phyloP scores from a whole-genome alignment of 2,113 vertebrate genomes.

The Ptilonorhynchus violaceus region DNA sequence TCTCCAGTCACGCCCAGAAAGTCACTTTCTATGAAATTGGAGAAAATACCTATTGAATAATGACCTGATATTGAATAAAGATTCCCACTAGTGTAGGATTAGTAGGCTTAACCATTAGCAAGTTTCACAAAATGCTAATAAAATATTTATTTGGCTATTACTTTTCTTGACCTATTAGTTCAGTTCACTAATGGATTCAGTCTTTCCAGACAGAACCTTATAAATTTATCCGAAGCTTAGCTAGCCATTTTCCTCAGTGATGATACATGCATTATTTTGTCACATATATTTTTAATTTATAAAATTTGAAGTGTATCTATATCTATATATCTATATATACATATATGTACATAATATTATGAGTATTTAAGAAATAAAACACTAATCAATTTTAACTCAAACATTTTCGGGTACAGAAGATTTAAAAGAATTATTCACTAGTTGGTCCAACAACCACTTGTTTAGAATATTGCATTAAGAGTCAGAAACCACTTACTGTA shows the following conservation, averaged over 20 bases:
- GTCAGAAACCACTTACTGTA: background rate
- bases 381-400: background rate
- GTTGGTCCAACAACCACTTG: background rate
- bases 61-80: background rate
- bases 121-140: slow-evolving; percentile 85
- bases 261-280: background rate
- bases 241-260: background rate
- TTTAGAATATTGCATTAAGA: background rate
- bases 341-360: background rate
- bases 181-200: slow-evolving; percentile 85
- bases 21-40: background rate
- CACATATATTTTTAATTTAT: background rate
- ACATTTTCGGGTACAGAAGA: background rate
- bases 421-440: background rate
- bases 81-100: slow-evolving; percentile 12
- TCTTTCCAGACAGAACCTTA: slow-evolving; percentile 72
- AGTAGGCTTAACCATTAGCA: slow-evolving; percentile 78
- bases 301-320: background rate
- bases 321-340: background rate
- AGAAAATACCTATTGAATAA: background rate
- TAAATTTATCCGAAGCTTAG: background rate
- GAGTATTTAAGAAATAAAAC: background rate
- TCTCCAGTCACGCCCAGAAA: background rate
- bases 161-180: slow-evolving; percentile 86
- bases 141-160: slow-evolving; percentile 89